Base-by-base conservation (phyloP, 1,140 invertebrate species). In the Ptiloglossa arizonensis region DNA sequence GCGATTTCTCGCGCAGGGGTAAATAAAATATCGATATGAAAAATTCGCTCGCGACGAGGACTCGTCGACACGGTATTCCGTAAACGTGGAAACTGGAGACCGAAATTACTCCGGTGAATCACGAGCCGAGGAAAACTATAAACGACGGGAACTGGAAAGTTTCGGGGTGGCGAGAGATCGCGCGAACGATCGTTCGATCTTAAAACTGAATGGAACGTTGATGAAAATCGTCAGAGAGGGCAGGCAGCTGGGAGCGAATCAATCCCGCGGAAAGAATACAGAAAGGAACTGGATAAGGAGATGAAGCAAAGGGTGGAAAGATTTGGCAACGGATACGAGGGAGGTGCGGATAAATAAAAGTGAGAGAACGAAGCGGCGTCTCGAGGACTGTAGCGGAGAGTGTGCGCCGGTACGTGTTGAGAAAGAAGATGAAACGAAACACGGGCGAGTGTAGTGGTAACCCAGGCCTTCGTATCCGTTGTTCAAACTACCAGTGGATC, bases 401-500 rank as follows among this genome's bases (percentile, higher is more conserved):
- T 38, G 5, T 15, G 13, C n/a, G n/a, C 22, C 0, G 19, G 19
- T 74, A 74, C 72, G 72, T 74, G 72, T 66, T n/a, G 62, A 1
- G 72, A 74, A 67, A 74, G 72, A 78, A 82, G 78, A 69, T 57
- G 77, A 75, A 69, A 71, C 35, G 60, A 46, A 19, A n/a, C n/a
- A n/a, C n/a, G 22, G 17, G 44, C 8, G 29, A 11, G n/a, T 29
- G 41, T 56, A n/a, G 41, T 52, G 29, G 66, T 71, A 54, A 66
- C 48, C 35, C 60, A 50, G 46, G 48, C 29, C 64, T 67, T 63
- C 56, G 80, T 81, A 62, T 84, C 82, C 74, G 81, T 83, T 83
- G 86, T 90, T 90, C 62, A 66, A 87, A 86, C 88, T 84, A 82
- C 86, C 64, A 68, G 73, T 77, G 81, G 86, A 87, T 81, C 85